phyloP scores from a whole-genome alignment of 2,888 invertebrate species.

The Oscheius sp. region DNA sequence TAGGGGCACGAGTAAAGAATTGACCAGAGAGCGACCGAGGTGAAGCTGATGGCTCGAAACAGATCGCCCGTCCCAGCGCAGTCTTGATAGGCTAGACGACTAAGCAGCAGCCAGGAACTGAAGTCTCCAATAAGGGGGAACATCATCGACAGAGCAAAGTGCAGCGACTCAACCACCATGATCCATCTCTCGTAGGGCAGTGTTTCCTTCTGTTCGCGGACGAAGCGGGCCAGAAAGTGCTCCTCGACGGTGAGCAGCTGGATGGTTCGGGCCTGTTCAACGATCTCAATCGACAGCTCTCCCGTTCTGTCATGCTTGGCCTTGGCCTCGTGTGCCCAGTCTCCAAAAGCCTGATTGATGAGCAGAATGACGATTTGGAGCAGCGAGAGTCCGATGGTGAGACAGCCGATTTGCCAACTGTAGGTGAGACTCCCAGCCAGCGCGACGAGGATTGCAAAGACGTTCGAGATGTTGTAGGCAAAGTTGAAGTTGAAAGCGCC shows the following conservation, averaged over 20 bases:
- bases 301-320: conserved; percentile 43
- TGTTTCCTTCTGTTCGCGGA: conserved; percentile 46
- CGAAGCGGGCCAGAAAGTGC: conserved; percentile 71
- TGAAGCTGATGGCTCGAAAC: conserved; percentile 20
- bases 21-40: conserved; percentile 24
- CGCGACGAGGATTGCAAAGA: neutral
- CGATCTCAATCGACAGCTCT: conserved; percentile 73
- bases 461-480: conserved; percentile 15
- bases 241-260: conserved; percentile 74
- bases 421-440: neutral
- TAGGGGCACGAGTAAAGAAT: conserved; percentile 31
- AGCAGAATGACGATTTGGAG: conserved; percentile 7
- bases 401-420: conserved; percentile 6
- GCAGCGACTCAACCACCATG: conserved; percentile 40
- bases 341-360: conserved; percentile 10
- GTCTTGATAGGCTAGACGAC: conserved; percentile 44
- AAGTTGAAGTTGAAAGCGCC: conserved; percentile 37
- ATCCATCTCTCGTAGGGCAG: conserved; percentile 43
- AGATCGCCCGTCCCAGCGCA: conserved; percentile 1
- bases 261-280: conserved; percentile 75
- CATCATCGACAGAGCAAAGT: conserved; percentile 41
- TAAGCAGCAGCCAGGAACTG: conserved; percentile 43
- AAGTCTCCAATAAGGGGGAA: conserved; percentile 48
- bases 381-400: conserved; percentile 2
- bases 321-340: conserved; percentile 42